Evolutionary conservation across 2,888 invertebrate species (phyloP), one percentile per base, ranked within the genome.

Genomic region (Gymnoscelis rufifasciata): DNA sequence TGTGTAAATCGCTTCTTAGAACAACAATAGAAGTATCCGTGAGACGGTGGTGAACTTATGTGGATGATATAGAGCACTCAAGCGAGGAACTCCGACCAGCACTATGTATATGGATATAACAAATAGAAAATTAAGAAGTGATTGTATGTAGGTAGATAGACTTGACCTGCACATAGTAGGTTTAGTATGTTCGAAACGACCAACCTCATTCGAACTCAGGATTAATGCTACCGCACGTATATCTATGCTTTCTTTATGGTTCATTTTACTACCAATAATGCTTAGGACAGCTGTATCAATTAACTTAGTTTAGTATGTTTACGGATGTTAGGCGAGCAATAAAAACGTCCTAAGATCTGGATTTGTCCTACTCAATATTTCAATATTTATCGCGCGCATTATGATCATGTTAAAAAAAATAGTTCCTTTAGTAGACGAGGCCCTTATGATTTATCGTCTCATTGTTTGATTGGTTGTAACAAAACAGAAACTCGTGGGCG

Each of bases 41-140:
- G 81, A 56, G 80, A 78, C 68, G 66, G 52, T 53, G 56, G 62
- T 78, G 83, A 83, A 81, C 83, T 81, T 68, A 61, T 56, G 59
- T 62, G 61, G 59, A 54, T 62, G 38, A 57, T 59, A 62, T 66
- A 74, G 71, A 64, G 54, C 60, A 58, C 56, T 59, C 62, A 59
- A 67, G 64, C 64, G 66, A 62, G 63, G 65, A 61, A 66, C 64
- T 62, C 19, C 15, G 35, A 19, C 19, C 11, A 23, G 7, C 56
- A 45, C 56, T n/a, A n/a, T n/a, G n/a, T n/a, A n/a, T n/a, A n/a
- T n/a, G n/a, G n/a, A n/a, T n/a, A n/a, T n/a, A n/a, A n/a, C n/a
- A n/a, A n/a, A n/a, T n/a, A n/a, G n/a, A n/a, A n/a, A n/a, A n/a
- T n/a, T n/a, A 54, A 48, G 56, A 63, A 59, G 55, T 62, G 59